Evolutionary conservation across 1,140 invertebrate genomes (phyloP), one percentile per base, ranked within the genome.

Genomic region (Zaprionus inermis): DNA sequence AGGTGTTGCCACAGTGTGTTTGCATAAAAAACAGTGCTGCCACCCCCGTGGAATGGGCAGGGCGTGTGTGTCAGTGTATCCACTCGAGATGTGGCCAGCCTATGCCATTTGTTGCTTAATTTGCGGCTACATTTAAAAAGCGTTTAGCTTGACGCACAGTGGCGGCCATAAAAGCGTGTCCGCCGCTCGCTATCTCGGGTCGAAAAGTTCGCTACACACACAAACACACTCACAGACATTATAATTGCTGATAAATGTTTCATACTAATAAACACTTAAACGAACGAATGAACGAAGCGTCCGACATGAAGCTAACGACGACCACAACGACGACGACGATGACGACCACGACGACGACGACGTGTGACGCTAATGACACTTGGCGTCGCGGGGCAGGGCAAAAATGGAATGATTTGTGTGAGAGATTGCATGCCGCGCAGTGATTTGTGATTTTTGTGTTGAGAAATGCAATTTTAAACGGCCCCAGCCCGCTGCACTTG

Each of bases 381-480:
- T 82, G 82, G 78, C 83, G 79, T 70, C 75, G 57, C 12, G 30
- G 46, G 55, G 56, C 16, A 14, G 52, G 52, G 69, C 79, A 88
- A 74, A 86, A 86, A 83, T 83, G 83, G 76, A 86, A 86, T 86
- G 83, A 86, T 86, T 86, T 86, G 83, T 88, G 84, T 88, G 83
- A 88, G 83, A 89, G 83, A 88, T 88, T 88, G 83, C 83, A 88
- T 88, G 83, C 84, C 78, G 77, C 68, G 74, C 83, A 89, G 85
- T 89, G 80, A 89, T 89, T 89, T 89, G 84, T 89, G 80, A 89
- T 89, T 88, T 84, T 77, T 81, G 84, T 78, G 84, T 71, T 89
- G 84, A 89, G 84, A 89, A 89, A 89, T 89, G 84, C 84, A 89
- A 82, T 89, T 89, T 89, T 89, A 89, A 89, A 89, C 84, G 85